Conservation (phyloP, 2,888 invertebrate species). For the Microctonus hyperodae region DNA sequence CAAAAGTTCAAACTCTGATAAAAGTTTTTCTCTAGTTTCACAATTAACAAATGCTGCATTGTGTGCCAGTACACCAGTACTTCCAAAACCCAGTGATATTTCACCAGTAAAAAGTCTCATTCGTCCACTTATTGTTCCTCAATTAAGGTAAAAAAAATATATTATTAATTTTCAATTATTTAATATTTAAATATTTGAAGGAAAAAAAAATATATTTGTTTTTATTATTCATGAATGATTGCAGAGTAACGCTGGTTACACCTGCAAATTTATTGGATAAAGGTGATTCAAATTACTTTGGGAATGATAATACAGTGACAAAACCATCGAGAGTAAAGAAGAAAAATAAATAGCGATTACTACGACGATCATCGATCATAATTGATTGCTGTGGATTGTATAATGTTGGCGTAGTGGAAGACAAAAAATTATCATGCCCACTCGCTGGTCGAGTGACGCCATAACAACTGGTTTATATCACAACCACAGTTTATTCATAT, state of each 20-base stretch:
- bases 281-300: conserved; percentile 50
- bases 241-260: conserved; percentile 57
- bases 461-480: not conserved
- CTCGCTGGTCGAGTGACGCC: conserved; percentile 20
- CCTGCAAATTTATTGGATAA: conserved; percentile 51
- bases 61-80: conserved; percentile 69
- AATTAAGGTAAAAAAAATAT: conserved; percentile 57
- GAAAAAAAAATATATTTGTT: too few species aligned
- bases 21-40: conserved; percentile 65
- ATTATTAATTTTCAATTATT: not conserved
- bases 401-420: conserved; percentile 14
- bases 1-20: conserved; percentile 66
- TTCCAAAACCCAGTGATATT: conserved; percentile 65
- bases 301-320: conserved; percentile 53
- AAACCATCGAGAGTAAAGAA: conserved; percentile 64
- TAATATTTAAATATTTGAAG: too few species aligned
- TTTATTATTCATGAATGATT: conserved; percentile 22
- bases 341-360: conserved; percentile 61
- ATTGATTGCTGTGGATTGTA: conserved; percentile 37
- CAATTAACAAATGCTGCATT: conserved; percentile 70
- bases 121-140: conserved; percentile 68
- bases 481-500: not conserved
- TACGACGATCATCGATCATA: conserved; percentile 30
- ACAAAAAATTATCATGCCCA: not conserved
- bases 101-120: conserved; percentile 69